Conservation (phyloP, 2,113 vertebrate species). For the Plectropomus leopardus region DNA sequence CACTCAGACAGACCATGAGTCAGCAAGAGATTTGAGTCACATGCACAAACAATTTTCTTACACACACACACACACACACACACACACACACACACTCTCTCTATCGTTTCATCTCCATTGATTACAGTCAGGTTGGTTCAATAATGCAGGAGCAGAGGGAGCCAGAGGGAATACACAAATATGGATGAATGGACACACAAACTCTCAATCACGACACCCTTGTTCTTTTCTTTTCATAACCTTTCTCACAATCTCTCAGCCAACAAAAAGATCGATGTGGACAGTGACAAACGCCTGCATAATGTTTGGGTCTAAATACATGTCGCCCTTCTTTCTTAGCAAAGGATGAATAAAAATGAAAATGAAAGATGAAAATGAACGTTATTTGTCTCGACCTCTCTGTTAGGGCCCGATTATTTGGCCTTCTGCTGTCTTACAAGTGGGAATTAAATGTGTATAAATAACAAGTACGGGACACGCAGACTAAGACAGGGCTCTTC, state of each 20-base stretch:
- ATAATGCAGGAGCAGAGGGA: constrained; percentile 59
- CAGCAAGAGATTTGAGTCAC: constrained; percentile 48
- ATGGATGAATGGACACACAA: constrained; percentile 37
- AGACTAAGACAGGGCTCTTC: constrained; percentile 59
- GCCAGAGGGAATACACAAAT: constrained; percentile 35
- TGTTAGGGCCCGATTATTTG: constrained; percentile 29
- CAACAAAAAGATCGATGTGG: constrained; percentile 36
- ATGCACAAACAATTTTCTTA: constrained; percentile 33
- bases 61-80: constrained; percentile 30
- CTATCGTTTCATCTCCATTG: constrained; percentile 47
- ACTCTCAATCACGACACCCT: constrained; percentile 39
- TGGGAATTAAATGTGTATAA: constrained; percentile 68
- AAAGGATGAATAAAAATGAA: constrained; percentile 21
- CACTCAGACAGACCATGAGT: constrained; percentile 48
- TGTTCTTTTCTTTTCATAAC: constrained; percentile 24
- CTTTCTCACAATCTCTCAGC: constrained; percentile 34
- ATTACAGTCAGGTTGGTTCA: constrained; percentile 66
- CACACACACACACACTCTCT: constrained; percentile 17
- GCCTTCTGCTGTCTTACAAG: constrained; percentile 53
- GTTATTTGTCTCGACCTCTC: constrained; percentile 35
- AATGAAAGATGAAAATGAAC: constrained; percentile 34
- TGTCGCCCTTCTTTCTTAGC: constrained; percentile 19
- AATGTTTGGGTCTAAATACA: constrained; percentile 34
- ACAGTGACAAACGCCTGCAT: constrained; percentile 50
- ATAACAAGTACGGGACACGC: constrained; percentile 61